These are phyloP conservation scores for Solenopsis invicta DNA, from an alignment of 1,140 invertebrate genomes.

Conservation along the genomic window DNA sequence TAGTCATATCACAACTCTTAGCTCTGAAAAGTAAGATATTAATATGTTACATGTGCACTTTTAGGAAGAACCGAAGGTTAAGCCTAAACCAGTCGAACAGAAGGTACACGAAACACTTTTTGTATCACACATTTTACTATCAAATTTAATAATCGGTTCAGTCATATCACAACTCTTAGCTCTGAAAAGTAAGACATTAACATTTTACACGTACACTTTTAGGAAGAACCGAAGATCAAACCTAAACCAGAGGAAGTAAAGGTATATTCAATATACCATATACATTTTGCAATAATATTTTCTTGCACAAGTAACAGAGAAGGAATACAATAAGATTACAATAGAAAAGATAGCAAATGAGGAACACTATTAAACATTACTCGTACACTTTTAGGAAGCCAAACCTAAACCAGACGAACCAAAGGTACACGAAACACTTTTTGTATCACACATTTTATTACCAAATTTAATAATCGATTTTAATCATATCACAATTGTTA, in stretches of 20 bases:
- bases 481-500: neutral
- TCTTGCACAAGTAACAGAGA: neutral
- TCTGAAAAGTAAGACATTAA: neutral
- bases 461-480: neutral
- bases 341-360: neutral
- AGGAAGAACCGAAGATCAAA: conserved; percentile 78
- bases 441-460: neutral
- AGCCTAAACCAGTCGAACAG: conserved; percentile 58
- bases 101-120: conserved; percentile 74
- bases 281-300: neutral
- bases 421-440: conserved; percentile 74
- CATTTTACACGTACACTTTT: conserved; percentile 51
- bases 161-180: neutral
- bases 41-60: conserved; percentile 50
- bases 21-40: neutral
- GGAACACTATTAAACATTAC: neutral
- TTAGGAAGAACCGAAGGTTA: conserved; percentile 68
- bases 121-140: neutral
- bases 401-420: conserved; percentile 61
- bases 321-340: neutral
- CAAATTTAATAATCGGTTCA: neutral
- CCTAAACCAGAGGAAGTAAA: conserved; percentile 79
- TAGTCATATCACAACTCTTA: neutral
- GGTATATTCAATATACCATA: conserved; percentile 69
- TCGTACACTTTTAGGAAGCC: conserved; percentile 43